Conservation (phyloP, 2,797 vertebrate genomes). For the Danio kyathit region DNA sequence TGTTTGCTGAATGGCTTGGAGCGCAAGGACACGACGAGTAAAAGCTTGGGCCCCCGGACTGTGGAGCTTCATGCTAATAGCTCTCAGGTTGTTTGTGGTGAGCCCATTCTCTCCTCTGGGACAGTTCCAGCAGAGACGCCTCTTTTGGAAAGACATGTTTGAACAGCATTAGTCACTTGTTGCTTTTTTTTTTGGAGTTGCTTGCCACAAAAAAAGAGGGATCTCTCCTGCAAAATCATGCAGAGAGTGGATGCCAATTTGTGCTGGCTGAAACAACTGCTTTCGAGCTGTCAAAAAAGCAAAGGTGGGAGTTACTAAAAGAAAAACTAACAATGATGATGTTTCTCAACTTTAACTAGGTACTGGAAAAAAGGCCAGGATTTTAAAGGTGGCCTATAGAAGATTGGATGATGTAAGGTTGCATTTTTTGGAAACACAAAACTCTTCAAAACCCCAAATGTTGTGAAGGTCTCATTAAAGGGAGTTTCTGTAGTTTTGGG, state of each 20-base stretch:
- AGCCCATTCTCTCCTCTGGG: conserved; percentile 54
- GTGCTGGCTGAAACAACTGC: neutral
- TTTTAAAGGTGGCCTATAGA: neutral
- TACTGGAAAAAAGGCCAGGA: neutral
- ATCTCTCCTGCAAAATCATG: conserved; percentile 50
- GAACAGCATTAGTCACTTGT: conserved; percentile 70
- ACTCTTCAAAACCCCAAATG: neutral
- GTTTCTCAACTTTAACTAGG: conserved; percentile 4
- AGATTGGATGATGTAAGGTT: neutral
- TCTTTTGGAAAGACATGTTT: conserved; percentile 66
- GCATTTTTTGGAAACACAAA: neutral
- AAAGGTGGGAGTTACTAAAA: neutral
- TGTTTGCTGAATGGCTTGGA: conserved; percentile 79
- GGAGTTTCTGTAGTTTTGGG: neutral
- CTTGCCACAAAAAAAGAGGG: conserved; percentile 44
- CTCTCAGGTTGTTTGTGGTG: conserved; percentile 61
- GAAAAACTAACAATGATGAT: conserved; percentile 2
- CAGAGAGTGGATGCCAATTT: conserved; percentile 32
- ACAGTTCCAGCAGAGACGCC: conserved; percentile 48
- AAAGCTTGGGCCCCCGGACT: conserved; percentile 71
- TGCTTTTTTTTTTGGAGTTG: conserved; percentile 54
- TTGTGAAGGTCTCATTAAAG: neutral
- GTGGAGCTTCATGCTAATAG: conserved; percentile 76
- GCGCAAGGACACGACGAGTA: conserved; percentile 75
- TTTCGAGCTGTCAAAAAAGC: conserved; percentile 16